These are phyloP conservation scores for Microvelia longipes DNA, from an alignment of 1,140 invertebrate species.

Conservation along the genomic window DNA sequence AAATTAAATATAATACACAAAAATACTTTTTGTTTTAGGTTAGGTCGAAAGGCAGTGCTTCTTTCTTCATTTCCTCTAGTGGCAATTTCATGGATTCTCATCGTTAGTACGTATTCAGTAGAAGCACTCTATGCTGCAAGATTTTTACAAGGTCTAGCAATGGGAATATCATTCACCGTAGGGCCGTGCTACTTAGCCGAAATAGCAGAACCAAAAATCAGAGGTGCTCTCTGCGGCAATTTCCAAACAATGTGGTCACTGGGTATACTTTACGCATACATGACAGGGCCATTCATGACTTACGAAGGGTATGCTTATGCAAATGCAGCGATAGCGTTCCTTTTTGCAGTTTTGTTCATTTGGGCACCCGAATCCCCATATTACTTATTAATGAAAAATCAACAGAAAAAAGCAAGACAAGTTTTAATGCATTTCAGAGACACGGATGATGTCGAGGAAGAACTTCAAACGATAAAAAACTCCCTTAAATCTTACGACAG, in stretches of 20 bases:
- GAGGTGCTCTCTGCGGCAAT: conserved; percentile 43
- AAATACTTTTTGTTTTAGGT: conserved; percentile 11
- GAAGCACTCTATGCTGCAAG: conserved; percentile 36
- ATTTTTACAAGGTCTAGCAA: conserved; percentile 40
- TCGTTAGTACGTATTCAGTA: conserved; percentile 29
- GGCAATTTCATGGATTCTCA: conserved; percentile 48
- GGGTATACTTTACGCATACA: conserved; percentile 63
- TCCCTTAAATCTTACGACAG: conserved; percentile 12
- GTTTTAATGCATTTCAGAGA: conserved; percentile 16
- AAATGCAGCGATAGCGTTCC: conserved; percentile 26
- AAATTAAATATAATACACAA: no score
- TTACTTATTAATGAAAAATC: conserved; percentile 36
- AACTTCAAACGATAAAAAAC: conserved; percentile 13
- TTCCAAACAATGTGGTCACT: conserved; percentile 60
- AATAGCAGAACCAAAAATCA: conserved; percentile 35
- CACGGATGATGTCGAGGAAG: conserved; percentile 14
- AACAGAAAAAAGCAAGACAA: conserved; percentile 9
- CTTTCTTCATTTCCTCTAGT: conserved; percentile 58
- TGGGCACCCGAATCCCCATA: conserved; percentile 71
- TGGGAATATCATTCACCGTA: conserved; percentile 57
- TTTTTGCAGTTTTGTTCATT: conserved; percentile 31
- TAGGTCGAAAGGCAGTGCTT: conserved; percentile 29
- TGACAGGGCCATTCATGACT: conserved; percentile 51
- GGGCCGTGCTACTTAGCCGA: conserved; percentile 75
- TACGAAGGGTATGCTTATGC: conserved; percentile 50